Evolutionary conservation across 53 echinoderm and acorn worm species (phyloP).

Genomic region (Crossaster papposus): DNA sequence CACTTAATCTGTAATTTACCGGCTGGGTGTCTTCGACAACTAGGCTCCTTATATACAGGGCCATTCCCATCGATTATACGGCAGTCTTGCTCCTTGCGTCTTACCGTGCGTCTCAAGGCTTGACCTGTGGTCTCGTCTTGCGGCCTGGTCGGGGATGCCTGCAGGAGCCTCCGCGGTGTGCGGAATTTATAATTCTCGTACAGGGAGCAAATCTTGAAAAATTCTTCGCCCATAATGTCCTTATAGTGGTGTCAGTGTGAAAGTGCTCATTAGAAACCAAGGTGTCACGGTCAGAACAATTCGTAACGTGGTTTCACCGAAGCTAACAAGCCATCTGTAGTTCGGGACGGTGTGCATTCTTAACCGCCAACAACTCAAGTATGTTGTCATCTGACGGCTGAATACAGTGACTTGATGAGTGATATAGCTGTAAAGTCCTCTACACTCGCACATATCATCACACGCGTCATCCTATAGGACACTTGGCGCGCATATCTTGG

Average conservation of each 20-base stretch:
- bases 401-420: conserved; percentile 11
- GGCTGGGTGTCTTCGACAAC: neutral
- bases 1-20: conserved; percentile 25
- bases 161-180: conserved; percentile 42
- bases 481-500: conserved; percentile 39
- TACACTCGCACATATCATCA: no score
- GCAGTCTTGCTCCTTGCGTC: conserved; percentile 1
- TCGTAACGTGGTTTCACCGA: no score
- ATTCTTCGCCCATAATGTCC: conserved; percentile 18
- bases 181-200: conserved; percentile 48
- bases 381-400: conserved; percentile 3
- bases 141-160: neutral
- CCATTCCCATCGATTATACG: neutral
- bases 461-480: conserved; percentile 8
- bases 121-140: neutral
- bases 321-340: neutral
- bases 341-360: neutral
- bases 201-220: conserved; percentile 44
- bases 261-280: neutral
- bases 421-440: conserved; percentile 26
- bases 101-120: neutral
- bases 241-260: neutral
- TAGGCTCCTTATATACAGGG: neutral
- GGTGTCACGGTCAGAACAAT: no score
- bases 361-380: conserved; percentile 14